Evolutionary conservation across 2,797 vertebrate genomes (phyloP).

Genomic region (Pipistrellus pipistrellus): DNA sequence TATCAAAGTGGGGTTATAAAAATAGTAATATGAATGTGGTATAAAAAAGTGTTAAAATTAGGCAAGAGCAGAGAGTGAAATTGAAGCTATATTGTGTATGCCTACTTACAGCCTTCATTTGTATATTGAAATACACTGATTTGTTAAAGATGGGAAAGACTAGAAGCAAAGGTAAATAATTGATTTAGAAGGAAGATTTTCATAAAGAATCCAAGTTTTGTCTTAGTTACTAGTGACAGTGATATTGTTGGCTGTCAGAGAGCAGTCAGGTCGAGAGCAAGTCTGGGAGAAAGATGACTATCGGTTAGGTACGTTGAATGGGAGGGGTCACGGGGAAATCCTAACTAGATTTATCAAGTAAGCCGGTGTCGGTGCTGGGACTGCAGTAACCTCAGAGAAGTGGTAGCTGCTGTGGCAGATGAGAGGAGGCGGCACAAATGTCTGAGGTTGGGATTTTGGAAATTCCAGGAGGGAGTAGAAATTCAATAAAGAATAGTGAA

Average conservation of each 20-base stretch:
- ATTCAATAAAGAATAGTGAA: neutral
- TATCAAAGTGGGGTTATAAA: neutral
- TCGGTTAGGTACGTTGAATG: neutral
- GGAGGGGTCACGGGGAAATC: neutral
- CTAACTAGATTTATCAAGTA: neutral
- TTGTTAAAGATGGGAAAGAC: slow-evolving; percentile 38
- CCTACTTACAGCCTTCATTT: neutral
- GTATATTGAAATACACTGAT: neutral
- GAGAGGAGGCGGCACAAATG: neutral
- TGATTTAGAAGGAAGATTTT: slow-evolving; percentile 10
- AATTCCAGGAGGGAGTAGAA: slow-evolving; percentile 6
- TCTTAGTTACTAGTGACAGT: neutral
- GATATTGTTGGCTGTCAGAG: neutral
- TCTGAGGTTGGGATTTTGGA: neutral
- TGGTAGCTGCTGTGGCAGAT: neutral
- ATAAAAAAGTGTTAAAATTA: neutral
- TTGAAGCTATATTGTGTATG: neutral
- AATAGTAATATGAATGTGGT: neutral
- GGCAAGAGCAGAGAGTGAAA: neutral
- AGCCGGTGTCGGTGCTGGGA: neutral
- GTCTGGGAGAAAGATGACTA: neutral
- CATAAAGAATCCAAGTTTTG: neutral
- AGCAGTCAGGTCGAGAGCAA: neutral
- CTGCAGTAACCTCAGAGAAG: neutral
- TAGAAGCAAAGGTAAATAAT: neutral